phyloP scores from a whole-genome alignment of 1,140 invertebrate species.

The Dreissena rostriformis region DNA sequence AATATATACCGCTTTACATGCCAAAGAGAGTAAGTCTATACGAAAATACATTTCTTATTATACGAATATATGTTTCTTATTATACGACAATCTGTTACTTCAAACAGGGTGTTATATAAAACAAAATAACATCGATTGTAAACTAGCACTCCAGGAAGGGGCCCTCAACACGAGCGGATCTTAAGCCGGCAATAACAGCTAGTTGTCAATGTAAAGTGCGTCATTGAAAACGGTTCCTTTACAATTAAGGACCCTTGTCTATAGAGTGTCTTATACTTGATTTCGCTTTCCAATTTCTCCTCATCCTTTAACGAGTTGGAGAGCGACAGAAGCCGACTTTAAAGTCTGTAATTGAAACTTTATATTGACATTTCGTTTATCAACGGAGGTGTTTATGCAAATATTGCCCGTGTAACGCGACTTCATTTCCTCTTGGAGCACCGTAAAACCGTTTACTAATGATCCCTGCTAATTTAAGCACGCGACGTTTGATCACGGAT shows the following conservation, averaged over 20 bases:
- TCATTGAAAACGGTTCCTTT: conserved; percentile 34
- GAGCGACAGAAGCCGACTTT: conserved; percentile 33
- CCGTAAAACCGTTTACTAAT: conserved; percentile 58
- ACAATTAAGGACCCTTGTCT: conserved; percentile 53
- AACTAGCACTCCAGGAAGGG: neutral
- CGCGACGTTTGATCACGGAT: conserved; percentile 51
- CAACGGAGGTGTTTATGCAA: conserved; percentile 60
- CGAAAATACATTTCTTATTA: too few species aligned
- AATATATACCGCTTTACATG: too few species aligned
- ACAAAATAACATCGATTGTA: too few species aligned
- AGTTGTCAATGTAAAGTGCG: neutral
- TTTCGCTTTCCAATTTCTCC: conserved; percentile 44
- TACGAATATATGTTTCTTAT: too few species aligned
- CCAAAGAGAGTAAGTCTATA: too few species aligned
- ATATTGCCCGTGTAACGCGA: conserved; percentile 53
- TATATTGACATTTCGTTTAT: conserved; percentile 59
- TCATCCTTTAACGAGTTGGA: conserved; percentile 37
- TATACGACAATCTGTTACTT: too few species aligned
- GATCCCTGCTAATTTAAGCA: conserved; percentile 57
- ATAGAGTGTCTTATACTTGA: conserved; percentile 53
- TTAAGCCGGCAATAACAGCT: neutral
- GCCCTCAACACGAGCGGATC: neutral
- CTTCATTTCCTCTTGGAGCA: conserved; percentile 54
- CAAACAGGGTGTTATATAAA: too few species aligned
- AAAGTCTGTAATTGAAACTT: conserved; percentile 60